A percentile compares a stretch with the other conserved stretches of the same genome.
Evolutionary conservation across 2,888 invertebrate species (phyloP).

Genomic region (Orchesella flavescens): DNA sequence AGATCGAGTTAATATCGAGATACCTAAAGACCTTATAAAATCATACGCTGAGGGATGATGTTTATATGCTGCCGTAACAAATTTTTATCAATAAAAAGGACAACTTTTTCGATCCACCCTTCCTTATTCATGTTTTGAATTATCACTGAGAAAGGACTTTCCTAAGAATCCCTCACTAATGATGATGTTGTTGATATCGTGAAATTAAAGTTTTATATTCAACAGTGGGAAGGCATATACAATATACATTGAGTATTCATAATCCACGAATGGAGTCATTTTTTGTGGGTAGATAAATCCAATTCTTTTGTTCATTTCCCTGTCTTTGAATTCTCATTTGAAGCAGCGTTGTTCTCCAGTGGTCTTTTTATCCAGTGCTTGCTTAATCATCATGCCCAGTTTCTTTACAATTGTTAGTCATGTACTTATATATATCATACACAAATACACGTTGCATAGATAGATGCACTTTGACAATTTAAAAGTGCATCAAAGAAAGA

Average conservation of each 20-base stretch:
- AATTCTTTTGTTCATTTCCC: background rate
- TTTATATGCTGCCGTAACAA: too few relatives aligned
- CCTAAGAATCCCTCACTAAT: constrained; percentile 38
- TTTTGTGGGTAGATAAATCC: background rate
- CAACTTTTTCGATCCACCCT: constrained; percentile 5
- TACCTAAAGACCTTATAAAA: too few relatives aligned
- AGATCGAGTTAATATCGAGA: too few relatives aligned
- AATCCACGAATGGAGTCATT: background rate
- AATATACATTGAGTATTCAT: background rate
- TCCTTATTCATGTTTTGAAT: background rate
- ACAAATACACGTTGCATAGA: too few relatives aligned
- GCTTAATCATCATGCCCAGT: too few relatives aligned
- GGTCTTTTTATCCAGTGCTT: background rate
- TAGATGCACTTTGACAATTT: too few relatives aligned
- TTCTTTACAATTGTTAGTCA: too few relatives aligned
- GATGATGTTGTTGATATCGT: constrained; percentile 50
- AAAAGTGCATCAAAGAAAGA: too few relatives aligned
- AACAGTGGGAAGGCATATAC: background rate
- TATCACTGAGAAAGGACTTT: constrained; percentile 1
- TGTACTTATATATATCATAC: too few relatives aligned
- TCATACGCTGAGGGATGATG: too few relatives aligned
- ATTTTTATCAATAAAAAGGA: background rate
- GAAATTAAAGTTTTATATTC: constrained; percentile 21
- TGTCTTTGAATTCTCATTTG: background rate
- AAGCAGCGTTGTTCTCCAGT: background rate